Evolutionary conservation across 2,888 invertebrate species (phyloP).

Genomic region (Cataglyphis rosenhaueri): DNA sequence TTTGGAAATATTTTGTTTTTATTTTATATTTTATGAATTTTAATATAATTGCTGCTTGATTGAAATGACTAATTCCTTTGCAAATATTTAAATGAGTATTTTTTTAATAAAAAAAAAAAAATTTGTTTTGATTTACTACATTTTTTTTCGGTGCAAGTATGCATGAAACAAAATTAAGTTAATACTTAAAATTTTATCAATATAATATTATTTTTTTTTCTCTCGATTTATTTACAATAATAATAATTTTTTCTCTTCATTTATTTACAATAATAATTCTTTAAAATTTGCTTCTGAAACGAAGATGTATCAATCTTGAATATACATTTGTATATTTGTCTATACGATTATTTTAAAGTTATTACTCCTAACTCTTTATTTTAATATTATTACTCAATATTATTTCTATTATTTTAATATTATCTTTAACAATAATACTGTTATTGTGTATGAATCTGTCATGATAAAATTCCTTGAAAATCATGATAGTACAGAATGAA

Average conservation of each 20-base stretch:
- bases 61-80: too few relatives aligned
- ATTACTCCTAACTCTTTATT: too few relatives aligned
- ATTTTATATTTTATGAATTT: too few relatives aligned
- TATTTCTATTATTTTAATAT: not conserved
- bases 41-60: too few relatives aligned
- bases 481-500: not conserved
- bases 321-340: not conserved
- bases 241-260: not conserved
- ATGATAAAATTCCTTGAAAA: not conserved
- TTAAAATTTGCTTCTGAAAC: not conserved
- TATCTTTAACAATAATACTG: not conserved
- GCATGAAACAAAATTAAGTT: slow-evolving; percentile 8
- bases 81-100: too few relatives aligned
- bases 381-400: too few relatives aligned
- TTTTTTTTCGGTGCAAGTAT: too few relatives aligned
- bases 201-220: not conserved
- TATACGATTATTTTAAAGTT: not conserved
- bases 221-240: not conserved
- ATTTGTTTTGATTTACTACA: too few relatives aligned
- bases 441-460: not conserved
- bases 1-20: too few relatives aligned
- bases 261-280: not conserved
- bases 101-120: too few relatives aligned
- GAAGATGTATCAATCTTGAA: not conserved
- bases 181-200: not conserved